These are phyloP conservation scores for Thera britannica DNA, from an alignment of 2,888 invertebrate genomes.

Conservation along the genomic window DNA sequence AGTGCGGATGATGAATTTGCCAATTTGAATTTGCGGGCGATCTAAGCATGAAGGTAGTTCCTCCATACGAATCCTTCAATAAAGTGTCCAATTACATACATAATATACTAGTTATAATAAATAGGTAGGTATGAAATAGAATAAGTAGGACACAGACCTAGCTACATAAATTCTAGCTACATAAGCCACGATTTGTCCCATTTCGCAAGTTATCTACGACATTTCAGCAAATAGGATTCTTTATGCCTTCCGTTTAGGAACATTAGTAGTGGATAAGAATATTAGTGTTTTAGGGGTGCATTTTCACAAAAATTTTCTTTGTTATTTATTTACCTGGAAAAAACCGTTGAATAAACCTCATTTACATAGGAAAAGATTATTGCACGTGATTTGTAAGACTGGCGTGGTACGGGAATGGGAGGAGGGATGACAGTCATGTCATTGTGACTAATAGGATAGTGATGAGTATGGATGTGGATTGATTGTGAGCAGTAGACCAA, in stretches of 20 bases:
- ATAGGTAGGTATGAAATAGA: too few species aligned
- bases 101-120: too few species aligned
- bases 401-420: too few species aligned
- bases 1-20: too few species aligned
- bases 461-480: too few species aligned
- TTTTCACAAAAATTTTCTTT: slow-evolving; percentile 4
- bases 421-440: too few species aligned
- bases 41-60: too few species aligned
- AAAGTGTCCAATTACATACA: too few species aligned
- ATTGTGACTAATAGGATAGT: too few species aligned
- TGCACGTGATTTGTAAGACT: not conserved
- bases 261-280: slow-evolving; percentile 26
- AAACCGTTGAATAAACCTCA: not conserved
- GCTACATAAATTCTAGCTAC: slow-evolving; percentile 19
- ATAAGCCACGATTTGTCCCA: slow-evolving; percentile 15
- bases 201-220: slow-evolving; percentile 24
- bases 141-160: slow-evolving; percentile 4
- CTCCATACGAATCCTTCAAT: too few species aligned
- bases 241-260: slow-evolving; percentile 21
- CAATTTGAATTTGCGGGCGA: too few species aligned
- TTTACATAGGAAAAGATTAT: slow-evolving; percentile 2
- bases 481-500: too few species aligned
- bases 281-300: slow-evolving; percentile 10
- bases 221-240: slow-evolving; percentile 23
- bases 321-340: slow-evolving; percentile 1